Base-by-base conservation (phyloP, 1,140 invertebrate genomes). In the Heliothis subflexa region DNA sequence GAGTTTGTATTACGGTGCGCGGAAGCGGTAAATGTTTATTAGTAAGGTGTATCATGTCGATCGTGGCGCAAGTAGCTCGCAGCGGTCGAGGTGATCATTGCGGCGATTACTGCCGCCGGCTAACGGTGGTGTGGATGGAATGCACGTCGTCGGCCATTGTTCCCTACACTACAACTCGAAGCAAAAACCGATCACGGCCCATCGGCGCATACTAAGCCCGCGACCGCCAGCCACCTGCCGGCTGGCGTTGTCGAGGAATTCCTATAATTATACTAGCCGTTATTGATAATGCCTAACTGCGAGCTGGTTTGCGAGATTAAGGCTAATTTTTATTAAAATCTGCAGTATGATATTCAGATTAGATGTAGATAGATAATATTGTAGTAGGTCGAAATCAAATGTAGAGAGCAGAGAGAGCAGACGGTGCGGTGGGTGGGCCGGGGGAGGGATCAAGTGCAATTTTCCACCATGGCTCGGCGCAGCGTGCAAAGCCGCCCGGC, bases 51-150 rank as follows among this genome's bases (percentile, higher is more conserved):
- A 81, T 83, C 57, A 80, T 55, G 71, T 81, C 62, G 78, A 78
- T 68, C 57, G 47, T 68, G 61, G 73, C 73, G 73, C 49, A 40
- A 59, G 66, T 59, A 47, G 68, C 62, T 57, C 47, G 78, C 76
- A 57, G 78, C 61, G 57, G 83, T 80, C 71, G 79, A 62, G 78
- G 82, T 40, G 79, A 83, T 78, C 78, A 82, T 87, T 79, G 85
- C 85, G 79, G 79, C 86, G 82, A 89, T 88, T 87, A 88, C 85
- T 83, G 78, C 83, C 81, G 85, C 74, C 79, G 81, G 76, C 78
- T 93, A 93, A 94, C 90, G 90, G 91, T 89, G 88, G 82, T 84
- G 81, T 81, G 62, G 85, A 77, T 82, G 90, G 91, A 92, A 93
- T 93, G 91, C 73, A 81, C 84, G 86, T 83, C 79, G 83, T 75